A percentile compares a stretch with the other conserved stretches of the same genome.
These are phyloP conservation scores for Crossaster papposus DNA, from an alignment of 53 echinoderm and acorn worm species.

Conservation along the genomic window DNA sequence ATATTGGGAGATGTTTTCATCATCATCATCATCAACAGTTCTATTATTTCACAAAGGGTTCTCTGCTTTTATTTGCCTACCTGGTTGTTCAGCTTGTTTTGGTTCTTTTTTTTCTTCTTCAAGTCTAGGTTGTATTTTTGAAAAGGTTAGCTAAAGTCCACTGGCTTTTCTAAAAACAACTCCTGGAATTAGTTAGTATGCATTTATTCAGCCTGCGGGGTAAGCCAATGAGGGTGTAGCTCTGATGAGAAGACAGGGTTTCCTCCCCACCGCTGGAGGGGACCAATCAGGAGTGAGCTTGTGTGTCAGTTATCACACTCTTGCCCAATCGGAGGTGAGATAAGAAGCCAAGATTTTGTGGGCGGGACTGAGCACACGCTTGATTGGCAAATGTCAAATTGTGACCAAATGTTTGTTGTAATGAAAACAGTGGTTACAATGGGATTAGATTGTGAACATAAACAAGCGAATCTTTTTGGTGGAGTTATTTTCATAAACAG, in stretches of 20 bases:
- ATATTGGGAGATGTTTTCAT: conserved; percentile 28
- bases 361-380: background rate
- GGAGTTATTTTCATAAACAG: too few relatives aligned
- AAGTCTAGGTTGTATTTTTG: conserved; percentile 1
- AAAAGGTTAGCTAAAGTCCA: conserved; percentile 33
- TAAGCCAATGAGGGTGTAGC: conserved; percentile 19
- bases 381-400: conserved; percentile 34
- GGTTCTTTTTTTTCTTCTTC: background rate
- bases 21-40: background rate
- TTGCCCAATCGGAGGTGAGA: background rate
- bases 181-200: conserved; percentile 56
- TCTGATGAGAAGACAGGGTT: background rate
- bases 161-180: conserved; percentile 19
- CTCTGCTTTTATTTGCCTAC: conserved; percentile 8
- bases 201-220: conserved; percentile 1
- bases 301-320: conserved; percentile 1
- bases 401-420: background rate
- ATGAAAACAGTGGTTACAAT: background rate
- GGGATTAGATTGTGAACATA: background rate
- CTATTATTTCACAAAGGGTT: background rate
- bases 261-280: background rate
- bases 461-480: background rate
- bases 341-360: background rate
- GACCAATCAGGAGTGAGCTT: conserved; percentile 47
- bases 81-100: conserved; percentile 17